Conservation (phyloP, 1,140 invertebrate species). For the Pseudomyrmex sp. region DNA sequence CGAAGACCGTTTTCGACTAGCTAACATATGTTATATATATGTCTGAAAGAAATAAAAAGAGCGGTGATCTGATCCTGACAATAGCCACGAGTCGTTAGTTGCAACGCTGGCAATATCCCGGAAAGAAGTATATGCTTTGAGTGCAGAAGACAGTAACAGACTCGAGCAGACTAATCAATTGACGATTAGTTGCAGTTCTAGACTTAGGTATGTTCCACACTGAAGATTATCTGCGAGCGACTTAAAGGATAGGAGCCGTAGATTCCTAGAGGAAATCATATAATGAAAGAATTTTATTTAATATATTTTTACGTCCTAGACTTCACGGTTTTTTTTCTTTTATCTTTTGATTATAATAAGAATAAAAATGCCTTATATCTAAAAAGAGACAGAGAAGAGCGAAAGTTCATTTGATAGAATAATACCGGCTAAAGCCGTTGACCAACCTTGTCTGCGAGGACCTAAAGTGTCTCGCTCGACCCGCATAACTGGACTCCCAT, state of each 20-base stretch:
- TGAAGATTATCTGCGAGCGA: not conserved
- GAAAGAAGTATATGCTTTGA: constrained; percentile 48
- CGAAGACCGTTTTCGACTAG: not conserved
- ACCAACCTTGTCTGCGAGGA: too few relatives aligned
- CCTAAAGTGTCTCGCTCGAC: too few relatives aligned
- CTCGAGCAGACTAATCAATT: constrained; percentile 60
- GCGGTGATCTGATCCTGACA: constrained; percentile 27
- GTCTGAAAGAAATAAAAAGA: constrained; percentile 14
- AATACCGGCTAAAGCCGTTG: too few relatives aligned
- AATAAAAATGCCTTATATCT: too few relatives aligned
- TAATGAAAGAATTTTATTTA: not conserved
- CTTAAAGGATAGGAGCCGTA: not conserved
- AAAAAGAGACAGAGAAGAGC: too few relatives aligned
- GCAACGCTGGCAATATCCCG: constrained; percentile 36
- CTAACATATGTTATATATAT: constrained; percentile 1
- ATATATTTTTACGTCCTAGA: too few relatives aligned
- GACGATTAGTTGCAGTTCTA: constrained; percentile 64
- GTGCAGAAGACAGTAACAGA: constrained; percentile 30
- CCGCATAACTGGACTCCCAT: too few relatives aligned
- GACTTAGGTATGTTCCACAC: not conserved
- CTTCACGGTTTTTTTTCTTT: too few relatives aligned
- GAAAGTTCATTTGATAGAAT: too few relatives aligned
- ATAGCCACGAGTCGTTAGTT: constrained; percentile 54
- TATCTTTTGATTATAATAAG: too few relatives aligned
- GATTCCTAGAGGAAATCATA: not conserved